Evolutionary conservation across 2,113 vertebrate species (phyloP).

Genomic region (Malaclemys terrapin): DNA sequence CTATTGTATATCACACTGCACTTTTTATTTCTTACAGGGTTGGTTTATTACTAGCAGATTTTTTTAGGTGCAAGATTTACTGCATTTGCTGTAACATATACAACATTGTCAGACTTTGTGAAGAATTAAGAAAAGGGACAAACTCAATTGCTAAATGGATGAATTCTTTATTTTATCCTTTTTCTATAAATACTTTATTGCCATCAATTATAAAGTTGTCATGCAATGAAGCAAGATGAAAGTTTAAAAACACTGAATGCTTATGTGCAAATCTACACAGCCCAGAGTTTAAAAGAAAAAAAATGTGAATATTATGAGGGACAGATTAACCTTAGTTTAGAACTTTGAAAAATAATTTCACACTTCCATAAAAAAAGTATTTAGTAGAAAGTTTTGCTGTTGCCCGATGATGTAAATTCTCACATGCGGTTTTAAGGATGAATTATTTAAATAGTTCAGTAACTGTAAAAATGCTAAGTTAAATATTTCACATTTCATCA

Average conservation of each 20-base stretch:
- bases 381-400: background rate
- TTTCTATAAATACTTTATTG: background rate
- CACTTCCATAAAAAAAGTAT: background rate
- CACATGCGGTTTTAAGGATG: slow-evolving; percentile 8
- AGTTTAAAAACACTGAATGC: background rate
- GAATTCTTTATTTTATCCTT: background rate
- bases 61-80: background rate
- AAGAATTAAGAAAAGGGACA: background rate
- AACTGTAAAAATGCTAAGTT: slow-evolving; percentile 2
- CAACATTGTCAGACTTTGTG: background rate
- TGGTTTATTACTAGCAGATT: background rate
- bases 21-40: background rate
- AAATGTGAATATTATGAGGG: background rate
- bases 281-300: background rate
- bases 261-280: background rate
- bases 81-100: background rate
- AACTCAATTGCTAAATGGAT: background rate
- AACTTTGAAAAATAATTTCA: background rate
- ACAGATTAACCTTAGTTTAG: background rate
- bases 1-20: background rate
- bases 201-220: background rate
- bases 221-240: background rate
- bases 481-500: slow-evolving; percentile 41
- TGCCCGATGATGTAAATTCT: background rate
- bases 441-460: slow-evolving; percentile 40